Conservation (phyloP, 30 jellyfish, hydroid and myxozoan genomes). For the Aurelia sp. region DNA sequence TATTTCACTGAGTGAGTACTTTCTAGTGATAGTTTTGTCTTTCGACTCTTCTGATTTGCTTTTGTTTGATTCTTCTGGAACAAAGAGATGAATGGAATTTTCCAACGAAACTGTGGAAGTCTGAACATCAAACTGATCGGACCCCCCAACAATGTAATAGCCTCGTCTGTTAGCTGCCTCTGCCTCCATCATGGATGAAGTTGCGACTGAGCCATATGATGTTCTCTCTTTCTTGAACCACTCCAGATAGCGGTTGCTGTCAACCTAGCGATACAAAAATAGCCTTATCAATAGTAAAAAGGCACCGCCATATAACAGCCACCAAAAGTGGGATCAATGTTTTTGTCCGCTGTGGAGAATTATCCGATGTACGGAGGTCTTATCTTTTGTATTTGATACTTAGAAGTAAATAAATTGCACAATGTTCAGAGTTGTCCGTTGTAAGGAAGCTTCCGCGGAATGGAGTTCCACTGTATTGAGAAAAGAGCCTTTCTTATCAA, state of each 20-base stretch:
- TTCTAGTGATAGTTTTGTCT: conserved; percentile 13
- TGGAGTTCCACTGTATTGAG: no score
- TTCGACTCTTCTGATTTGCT: conserved; percentile 8
- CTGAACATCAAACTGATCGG: conserved; percentile 13
- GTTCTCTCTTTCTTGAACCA: conserved; percentile 78
- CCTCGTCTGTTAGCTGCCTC: conserved; percentile 76
- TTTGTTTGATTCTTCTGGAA: conserved; percentile 35
- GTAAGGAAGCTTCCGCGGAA: no score
- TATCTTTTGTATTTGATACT: no score
- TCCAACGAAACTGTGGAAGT: conserved; percentile 20
- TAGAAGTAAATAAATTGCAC: no score
- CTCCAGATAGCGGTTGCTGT: conserved; percentile 60
- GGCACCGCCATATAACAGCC: no score
- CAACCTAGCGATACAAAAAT: conserved; percentile 26
- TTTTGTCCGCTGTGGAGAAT: no score
- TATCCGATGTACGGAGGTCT: no score
- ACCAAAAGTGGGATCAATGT: no score
- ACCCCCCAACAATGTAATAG: conserved; percentile 56
- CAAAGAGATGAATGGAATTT: conserved; percentile 3
- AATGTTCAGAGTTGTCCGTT: no score
- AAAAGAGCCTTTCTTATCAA: no score
- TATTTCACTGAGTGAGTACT: conserved; percentile 49
- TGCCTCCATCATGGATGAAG: conserved; percentile 72
- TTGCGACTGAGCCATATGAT: conserved; percentile 82
- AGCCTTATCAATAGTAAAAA: no score